These are phyloP conservation scores for Peromyscus eremicus DNA, from an alignment of 2,797 vertebrate genomes.

Conservation along the genomic window DNA sequence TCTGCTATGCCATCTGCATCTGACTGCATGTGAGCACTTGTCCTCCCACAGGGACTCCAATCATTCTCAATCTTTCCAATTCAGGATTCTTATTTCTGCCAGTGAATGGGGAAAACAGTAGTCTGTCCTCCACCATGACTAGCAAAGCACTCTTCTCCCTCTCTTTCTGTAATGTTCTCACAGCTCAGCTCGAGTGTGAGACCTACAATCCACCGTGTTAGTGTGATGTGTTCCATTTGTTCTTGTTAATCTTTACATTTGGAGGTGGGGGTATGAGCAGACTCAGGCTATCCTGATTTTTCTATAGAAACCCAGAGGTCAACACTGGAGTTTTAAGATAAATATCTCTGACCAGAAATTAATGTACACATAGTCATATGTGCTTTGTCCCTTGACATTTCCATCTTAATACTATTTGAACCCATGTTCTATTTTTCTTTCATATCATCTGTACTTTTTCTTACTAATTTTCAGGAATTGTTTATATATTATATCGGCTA, in stretches of 20 bases:
- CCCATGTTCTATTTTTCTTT: neutral
- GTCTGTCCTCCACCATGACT: neutral
- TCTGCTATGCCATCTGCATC: neutral
- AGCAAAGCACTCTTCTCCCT: neutral
- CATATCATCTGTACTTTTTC: neutral
- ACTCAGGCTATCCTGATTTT: neutral
- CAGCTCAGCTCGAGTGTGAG: neutral
- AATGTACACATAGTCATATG: neutral
- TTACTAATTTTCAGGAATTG: neutral
- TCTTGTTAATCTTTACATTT: neutral
- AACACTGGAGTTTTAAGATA: neutral
- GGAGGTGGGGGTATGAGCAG: neutral
- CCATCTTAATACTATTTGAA: neutral
- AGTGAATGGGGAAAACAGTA: neutral
- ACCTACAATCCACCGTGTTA: neutral
- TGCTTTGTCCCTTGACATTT: neutral
- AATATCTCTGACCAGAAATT: neutral
- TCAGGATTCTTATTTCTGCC: neutral
- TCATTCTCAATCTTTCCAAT: neutral
- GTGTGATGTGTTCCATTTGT: neutral
- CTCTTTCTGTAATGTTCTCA: neutral
- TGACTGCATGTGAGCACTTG: neutral
- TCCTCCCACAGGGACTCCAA: neutral
- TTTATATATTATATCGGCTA: neutral
- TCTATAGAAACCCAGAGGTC: neutral